Evolutionary conservation across 2,113 vertebrate genomes (phyloP), one percentile per base, ranked within the genome.

Genomic region (Apteryx owenii): DNA sequence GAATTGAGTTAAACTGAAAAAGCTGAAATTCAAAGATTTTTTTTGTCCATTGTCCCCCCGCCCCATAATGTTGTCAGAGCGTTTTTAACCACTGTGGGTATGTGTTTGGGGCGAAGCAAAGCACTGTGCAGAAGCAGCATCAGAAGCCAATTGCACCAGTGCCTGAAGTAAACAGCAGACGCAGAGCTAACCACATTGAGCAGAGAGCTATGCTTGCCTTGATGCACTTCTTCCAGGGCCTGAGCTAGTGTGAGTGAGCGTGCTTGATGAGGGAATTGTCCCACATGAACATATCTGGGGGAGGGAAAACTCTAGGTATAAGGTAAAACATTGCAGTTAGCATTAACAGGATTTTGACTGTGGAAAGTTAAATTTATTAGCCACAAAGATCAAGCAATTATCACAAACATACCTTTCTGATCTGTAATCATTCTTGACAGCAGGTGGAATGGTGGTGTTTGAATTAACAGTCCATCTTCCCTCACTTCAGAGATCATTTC

Each of bases 401-500:
- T 25, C 81, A 88, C 56, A 72, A 44, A 60, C 3, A 2, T 33
- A 50, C 40, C 46, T 4, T 83, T 90, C 76, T 54, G 71, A 70
- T 88, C 38, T 40, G 25, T 87, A 88, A 88, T 64, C 62, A 70
- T 53, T 95, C 79, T 29, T 81, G 93, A 73, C 81, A 88, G 94
- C 87, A 85, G 93, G 81, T 78, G n/a, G 46, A 94, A 85, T 82
- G 81, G 60, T 29, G 28, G 16, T 44, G 69, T 72, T 88, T 42
- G 79, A 83, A 90, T 88, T 83, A 85, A 48, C 54, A 77, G 53
- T 29, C 68, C 4, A 0, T 51, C 85, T 88, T 83, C 38, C 28
- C 72, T 94, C 79, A 42, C 12, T 0, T 83, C 76, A 85, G 81
- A 94, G 68, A 88, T 83, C 87, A 72, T 72, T 94, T 95, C 91